Evolutionary conservation across 2,888 invertebrate species (phyloP).

Genomic region (Heterodera filipjevi): DNA sequence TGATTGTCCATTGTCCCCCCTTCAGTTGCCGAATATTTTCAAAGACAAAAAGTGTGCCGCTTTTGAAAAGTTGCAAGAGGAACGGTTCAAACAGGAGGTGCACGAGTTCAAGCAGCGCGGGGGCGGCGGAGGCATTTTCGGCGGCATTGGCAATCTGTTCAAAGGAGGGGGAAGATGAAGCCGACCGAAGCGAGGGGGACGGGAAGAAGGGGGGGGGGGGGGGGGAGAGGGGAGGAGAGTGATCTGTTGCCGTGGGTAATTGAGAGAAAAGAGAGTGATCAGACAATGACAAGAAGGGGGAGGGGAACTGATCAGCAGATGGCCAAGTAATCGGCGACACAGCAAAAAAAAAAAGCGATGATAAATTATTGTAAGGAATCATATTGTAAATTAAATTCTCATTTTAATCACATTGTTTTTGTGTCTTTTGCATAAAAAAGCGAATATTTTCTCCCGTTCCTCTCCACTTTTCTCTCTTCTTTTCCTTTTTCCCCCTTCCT

Average conservation of each 20-base stretch:
- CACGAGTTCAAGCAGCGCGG: conserved; percentile 54
- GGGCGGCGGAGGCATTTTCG: conserved; percentile 47
- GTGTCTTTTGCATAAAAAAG: too few species aligned
- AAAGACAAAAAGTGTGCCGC: conserved; percentile 64
- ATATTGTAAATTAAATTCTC: too few species aligned
- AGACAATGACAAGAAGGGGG: too few species aligned
- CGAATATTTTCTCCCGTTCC: too few species aligned
- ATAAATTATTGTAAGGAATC: too few species aligned
- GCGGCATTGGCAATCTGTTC: conserved; percentile 39
- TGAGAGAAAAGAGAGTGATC: too few species aligned
- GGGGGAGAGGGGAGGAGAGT: not conserved
- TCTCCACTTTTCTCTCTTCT: too few species aligned
- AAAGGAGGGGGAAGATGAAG: conserved; percentile 13
- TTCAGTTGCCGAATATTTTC: conserved; percentile 62
- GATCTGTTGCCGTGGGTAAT: not conserved
- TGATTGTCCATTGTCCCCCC: not conserved
- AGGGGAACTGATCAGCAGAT: too few species aligned
- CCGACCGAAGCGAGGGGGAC: not conserved
- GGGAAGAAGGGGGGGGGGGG: not conserved
- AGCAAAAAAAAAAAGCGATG: too few species aligned
- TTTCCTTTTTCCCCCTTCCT: too few species aligned
- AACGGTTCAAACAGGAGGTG: conserved; percentile 62
- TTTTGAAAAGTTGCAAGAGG: conserved; percentile 61
- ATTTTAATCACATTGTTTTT: too few species aligned
- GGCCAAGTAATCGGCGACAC: too few species aligned